These are phyloP conservation scores for Pocillopora meandrina DNA, from an alignment of 92 coral and sea anemone species.

Conservation along the genomic window DNA sequence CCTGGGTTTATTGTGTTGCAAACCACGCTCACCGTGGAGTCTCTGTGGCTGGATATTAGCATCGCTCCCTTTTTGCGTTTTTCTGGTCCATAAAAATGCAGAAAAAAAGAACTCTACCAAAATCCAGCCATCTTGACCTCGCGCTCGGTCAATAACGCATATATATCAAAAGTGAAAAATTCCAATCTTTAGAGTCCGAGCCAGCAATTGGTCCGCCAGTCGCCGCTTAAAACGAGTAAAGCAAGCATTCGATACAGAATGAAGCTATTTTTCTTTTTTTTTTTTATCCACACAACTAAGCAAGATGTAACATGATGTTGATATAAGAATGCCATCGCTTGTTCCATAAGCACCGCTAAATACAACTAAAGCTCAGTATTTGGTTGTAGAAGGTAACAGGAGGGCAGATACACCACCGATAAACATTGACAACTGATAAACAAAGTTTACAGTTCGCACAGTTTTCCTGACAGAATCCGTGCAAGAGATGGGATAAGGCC, in stretches of 20 bases:
- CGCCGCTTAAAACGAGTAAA: not conserved
- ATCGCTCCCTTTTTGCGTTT: too few relatives aligned
- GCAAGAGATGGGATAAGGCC: conserved; percentile 15
- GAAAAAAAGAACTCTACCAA: too few relatives aligned
- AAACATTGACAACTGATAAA: not conserved
- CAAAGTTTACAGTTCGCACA: conserved; percentile 1
- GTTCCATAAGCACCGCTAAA: conserved; percentile 12
- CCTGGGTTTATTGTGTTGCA: too few relatives aligned
- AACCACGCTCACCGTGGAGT: too few relatives aligned
- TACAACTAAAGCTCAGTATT: conserved; percentile 1
- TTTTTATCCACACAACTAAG: conserved; percentile 5
- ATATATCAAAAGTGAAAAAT: too few relatives aligned
- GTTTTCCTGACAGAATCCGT: conserved; percentile 6
- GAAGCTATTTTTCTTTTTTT: not conserved
- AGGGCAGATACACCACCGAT: not conserved
- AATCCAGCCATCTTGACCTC: too few relatives aligned
- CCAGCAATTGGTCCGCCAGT: conserved; percentile 21
- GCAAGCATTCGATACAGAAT: conserved; percentile 2
- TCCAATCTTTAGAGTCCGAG: too few relatives aligned
- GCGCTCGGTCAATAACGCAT: too few relatives aligned
- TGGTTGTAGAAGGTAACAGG: conserved; percentile 20
- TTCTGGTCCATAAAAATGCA: too few relatives aligned
- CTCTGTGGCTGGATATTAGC: too few relatives aligned
- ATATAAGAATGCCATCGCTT: conserved; percentile 18
- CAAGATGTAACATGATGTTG: not conserved